Conservation (phyloP, 1,140 invertebrate genomes). For the Gryon sp. region DNA sequence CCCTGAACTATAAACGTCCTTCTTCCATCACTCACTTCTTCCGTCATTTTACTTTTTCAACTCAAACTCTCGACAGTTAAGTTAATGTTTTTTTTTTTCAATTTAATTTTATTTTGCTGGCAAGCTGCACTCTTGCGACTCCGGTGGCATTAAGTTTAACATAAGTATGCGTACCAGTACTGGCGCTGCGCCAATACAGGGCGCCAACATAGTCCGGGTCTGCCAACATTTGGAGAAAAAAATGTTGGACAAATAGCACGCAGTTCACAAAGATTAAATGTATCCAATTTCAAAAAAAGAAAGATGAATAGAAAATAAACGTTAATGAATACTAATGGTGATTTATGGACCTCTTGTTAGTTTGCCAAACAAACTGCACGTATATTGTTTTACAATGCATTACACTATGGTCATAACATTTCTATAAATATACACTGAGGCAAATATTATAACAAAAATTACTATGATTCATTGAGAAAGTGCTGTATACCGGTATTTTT, state of each 20-base stretch:
- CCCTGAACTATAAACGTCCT: constrained; percentile 71
- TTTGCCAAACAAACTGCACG: background rate
- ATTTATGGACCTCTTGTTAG: constrained; percentile 31
- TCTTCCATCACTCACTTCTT: constrained; percentile 33
- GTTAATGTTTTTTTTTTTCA: no score
- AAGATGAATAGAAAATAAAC: constrained; percentile 18
- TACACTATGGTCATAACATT: no score
- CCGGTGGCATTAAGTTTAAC: constrained; percentile 19
- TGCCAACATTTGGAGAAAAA: constrained; percentile 22
- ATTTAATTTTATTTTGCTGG: constrained; percentile 50
- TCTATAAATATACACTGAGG: no score
- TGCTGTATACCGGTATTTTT: no score
- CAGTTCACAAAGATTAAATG: background rate
- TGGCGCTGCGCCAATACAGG: constrained; percentile 66
- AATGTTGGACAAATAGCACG: background rate
- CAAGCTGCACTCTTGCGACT: constrained; percentile 36
- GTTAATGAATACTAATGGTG: constrained; percentile 21
- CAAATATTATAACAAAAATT: no score
- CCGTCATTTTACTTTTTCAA: no score
- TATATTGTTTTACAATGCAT: constrained; percentile 6
- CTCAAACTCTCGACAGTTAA: no score
- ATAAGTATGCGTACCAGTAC: constrained; percentile 29
- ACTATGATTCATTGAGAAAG: no score
- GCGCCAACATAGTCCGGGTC: constrained; percentile 71
- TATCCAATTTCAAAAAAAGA: constrained; percentile 25